Conservation (phyloP, 2,888 invertebrate species). For the Lasioglossum calceatum region DNA sequence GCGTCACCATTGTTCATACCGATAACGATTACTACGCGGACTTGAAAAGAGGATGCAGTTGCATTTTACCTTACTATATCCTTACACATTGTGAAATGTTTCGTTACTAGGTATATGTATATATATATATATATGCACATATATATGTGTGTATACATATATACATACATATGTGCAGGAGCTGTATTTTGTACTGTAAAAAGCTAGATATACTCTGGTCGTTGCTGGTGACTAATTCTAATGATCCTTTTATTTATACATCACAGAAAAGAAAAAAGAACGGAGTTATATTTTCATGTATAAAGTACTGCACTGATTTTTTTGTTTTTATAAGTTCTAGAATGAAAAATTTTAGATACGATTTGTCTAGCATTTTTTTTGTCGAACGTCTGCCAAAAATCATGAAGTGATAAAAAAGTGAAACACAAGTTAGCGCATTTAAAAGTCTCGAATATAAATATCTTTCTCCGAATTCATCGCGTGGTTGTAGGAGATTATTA, state of each 20-base stretch:
- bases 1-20: constrained; percentile 70
- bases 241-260: constrained; percentile 67
- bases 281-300: constrained; percentile 70
- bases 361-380: constrained; percentile 52
- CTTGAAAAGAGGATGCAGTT: constrained; percentile 48
- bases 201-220: constrained; percentile 83
- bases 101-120: constrained; percentile 80
- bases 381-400: constrained; percentile 41
- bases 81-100: constrained; percentile 78
- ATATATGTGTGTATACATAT: constrained; percentile 69
- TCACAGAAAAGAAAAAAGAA: constrained; percentile 53
- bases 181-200: constrained; percentile 84
- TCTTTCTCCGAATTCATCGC: constrained; percentile 22
- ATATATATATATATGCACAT: constrained; percentile 73
- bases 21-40: constrained; percentile 54
- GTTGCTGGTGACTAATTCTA: constrained; percentile 78
- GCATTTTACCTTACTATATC: constrained; percentile 76
- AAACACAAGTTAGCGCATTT: constrained; percentile 30
- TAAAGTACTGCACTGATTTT: constrained; percentile 58
- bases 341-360: constrained; percentile 66
- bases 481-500: constrained; percentile 44
- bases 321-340: constrained; percentile 63
- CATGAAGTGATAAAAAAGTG: constrained; percentile 36
- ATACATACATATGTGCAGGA: constrained; percentile 79
- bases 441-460: constrained; percentile 26